Evolutionary conservation across 2,113 vertebrate species (phyloP).

Genomic region (Ovis aries): DNA sequence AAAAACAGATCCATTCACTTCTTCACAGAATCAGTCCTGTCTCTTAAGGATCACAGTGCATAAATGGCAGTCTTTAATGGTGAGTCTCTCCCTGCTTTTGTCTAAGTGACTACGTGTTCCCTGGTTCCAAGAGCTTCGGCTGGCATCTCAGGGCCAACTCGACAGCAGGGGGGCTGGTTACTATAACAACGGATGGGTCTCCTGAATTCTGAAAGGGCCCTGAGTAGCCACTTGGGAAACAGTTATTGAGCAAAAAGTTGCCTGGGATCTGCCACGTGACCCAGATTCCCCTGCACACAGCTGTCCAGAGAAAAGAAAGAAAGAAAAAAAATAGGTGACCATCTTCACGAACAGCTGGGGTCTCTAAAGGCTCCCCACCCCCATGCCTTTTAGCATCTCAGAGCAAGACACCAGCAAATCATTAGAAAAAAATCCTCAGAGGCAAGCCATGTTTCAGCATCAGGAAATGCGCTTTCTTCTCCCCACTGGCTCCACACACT

Average conservation of each 20-base stretch:
- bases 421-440: neutral
- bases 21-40: neutral
- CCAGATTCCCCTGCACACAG: neutral
- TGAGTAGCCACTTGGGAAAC: slow-evolving; percentile 63
- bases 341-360: slow-evolving; percentile 6
- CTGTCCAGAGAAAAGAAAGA: neutral
- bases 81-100: slow-evolving; percentile 37
- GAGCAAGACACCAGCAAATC: neutral
- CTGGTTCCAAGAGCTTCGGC: slow-evolving; percentile 50
- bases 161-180: slow-evolving; percentile 68
- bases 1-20: neutral
- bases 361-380: neutral
- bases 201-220: slow-evolving; percentile 59
- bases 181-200: slow-evolving; percentile 67
- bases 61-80: neutral
- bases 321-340: neutral
- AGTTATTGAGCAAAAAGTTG: slow-evolving; percentile 63
- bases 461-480: neutral
- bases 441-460: neutral
- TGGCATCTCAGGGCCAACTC: slow-evolving; percentile 58
- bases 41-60: neutral
- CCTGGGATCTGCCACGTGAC: neutral
- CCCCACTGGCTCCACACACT: neutral
- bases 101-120: slow-evolving; percentile 48
- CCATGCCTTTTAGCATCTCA: neutral